These are phyloP conservation scores for Drosophila crucigera DNA, from an alignment of 2,888 invertebrate species.

Conservation along the genomic window DNA sequence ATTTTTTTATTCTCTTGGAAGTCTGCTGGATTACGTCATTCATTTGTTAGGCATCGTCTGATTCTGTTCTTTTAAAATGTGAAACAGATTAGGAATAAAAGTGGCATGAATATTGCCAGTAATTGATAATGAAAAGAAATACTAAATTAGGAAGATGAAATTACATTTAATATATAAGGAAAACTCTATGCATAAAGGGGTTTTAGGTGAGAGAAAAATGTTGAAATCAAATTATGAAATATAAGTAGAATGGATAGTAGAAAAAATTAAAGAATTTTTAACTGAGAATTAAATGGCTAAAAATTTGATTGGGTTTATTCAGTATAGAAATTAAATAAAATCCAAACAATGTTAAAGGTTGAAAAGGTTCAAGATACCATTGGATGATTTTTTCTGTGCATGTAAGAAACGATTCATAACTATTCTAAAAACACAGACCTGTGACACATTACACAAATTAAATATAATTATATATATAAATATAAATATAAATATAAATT, in stretches of 20 bases:
- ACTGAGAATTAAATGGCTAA: not conserved
- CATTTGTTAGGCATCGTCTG: not conserved
- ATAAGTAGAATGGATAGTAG: not conserved
- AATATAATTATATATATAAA: not conserved
- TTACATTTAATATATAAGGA: not conserved
- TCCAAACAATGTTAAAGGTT: not conserved
- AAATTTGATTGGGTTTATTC: not conserved
- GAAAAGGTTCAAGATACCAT: not conserved
- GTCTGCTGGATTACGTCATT: not conserved
- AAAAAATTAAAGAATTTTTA: not conserved
- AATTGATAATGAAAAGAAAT: not conserved
- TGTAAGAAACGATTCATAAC: not conserved
- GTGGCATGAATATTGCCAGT: not conserved
- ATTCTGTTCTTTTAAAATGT: not conserved
- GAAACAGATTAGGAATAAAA: not conserved
- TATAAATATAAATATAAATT: not conserved
- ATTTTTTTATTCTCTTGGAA: not conserved
- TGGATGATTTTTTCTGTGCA: not conserved
- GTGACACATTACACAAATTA: not conserved
- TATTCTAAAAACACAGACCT: not conserved
- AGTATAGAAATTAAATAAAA: not conserved
- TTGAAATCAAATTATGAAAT: not conserved
- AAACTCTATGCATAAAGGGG: not conserved
- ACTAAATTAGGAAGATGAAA: not conserved
- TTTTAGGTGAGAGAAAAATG: not conserved